These are phyloP conservation scores for Tortrix viridana DNA, from an alignment of 2,888 invertebrate genomes.

Conservation along the genomic window DNA sequence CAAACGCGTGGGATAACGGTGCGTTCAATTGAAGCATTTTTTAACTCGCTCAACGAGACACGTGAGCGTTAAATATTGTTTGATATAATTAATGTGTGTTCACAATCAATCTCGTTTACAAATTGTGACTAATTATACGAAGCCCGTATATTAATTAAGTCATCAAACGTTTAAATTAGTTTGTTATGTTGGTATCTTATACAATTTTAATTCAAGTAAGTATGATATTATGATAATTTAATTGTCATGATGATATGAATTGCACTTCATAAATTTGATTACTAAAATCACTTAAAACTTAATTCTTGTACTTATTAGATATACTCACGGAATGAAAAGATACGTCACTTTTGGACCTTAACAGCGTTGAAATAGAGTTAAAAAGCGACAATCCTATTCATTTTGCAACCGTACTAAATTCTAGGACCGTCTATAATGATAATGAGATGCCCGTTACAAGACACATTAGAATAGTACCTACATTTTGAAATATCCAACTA, in stretches of 20 bases:
- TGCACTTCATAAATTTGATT: slow-evolving; percentile 1
- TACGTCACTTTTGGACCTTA: too few relatives aligned
- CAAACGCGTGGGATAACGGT: slow-evolving; percentile 9
- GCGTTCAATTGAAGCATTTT: slow-evolving; percentile 4
- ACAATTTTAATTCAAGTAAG: not conserved
- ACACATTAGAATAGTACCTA: too few relatives aligned
- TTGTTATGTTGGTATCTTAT: not conserved
- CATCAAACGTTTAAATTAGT: slow-evolving; percentile 4
- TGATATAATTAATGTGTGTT: slow-evolving; percentile 2
- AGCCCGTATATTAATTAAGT: slow-evolving; percentile 15
- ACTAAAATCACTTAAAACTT: not conserved
- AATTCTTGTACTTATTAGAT: too few relatives aligned
- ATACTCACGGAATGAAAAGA: too few relatives aligned
- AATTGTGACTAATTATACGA: slow-evolving; percentile 20
- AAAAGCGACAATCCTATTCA: too few relatives aligned
- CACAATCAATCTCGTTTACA: slow-evolving; percentile 17
- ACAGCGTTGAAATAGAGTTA: too few relatives aligned
- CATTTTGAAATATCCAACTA: too few relatives aligned
- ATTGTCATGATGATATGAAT: slow-evolving; percentile 8
- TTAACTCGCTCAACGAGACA: not conserved
- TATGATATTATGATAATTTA: slow-evolving; percentile 22
- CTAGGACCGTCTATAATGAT: too few relatives aligned
- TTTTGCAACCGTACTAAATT: too few relatives aligned
- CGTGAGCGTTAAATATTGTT: slow-evolving; percentile 8
- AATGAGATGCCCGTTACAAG: too few relatives aligned